Evolutionary conservation across 2,797 vertebrate genomes (phyloP).

Genomic region (Thalassophryne amazonica): DNA sequence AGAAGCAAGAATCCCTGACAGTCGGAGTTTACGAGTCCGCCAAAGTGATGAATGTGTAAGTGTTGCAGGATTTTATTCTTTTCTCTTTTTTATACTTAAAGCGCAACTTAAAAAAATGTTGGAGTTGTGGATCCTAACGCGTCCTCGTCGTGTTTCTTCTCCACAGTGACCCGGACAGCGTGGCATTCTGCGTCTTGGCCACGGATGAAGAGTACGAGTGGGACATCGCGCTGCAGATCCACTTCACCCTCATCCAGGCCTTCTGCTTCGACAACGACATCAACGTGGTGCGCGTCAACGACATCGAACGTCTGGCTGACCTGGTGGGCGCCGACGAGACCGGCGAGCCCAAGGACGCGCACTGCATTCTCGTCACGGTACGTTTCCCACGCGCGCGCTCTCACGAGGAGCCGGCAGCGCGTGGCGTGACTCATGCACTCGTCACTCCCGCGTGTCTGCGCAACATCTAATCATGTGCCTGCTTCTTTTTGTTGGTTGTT

Average conservation of each 20-base stretch:
- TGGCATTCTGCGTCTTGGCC: conserved; percentile 93
- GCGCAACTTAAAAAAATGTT: too few species aligned
- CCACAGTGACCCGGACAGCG: conserved; percentile 91
- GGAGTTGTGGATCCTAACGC: conserved; percentile 21
- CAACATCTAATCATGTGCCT: neutral
- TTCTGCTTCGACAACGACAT: conserved; percentile 99
- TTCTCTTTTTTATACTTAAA: too few species aligned
- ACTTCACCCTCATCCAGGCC: conserved; percentile 97
- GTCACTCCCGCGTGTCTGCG: conserved; percentile 22
- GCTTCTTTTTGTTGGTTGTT: neutral
- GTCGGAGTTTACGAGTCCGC: conserved; percentile 97
- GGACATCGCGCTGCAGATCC: conserved; percentile 96
- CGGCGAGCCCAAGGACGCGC: conserved; percentile 88
- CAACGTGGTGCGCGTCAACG: conserved; percentile 91
- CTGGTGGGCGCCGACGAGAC: conserved; percentile 85
- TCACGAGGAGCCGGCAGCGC: conserved; percentile 20
- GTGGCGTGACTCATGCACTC: conserved; percentile 43
- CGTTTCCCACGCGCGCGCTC: conserved; percentile 52
- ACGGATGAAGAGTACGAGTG: conserved; percentile 92
- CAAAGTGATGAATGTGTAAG: conserved; percentile 98
- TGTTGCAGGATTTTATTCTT: too few species aligned
- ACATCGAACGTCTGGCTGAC: conserved; percentile 84
- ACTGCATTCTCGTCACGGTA: conserved; percentile 97
- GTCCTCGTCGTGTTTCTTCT: neutral
- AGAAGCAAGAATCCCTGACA: conserved; percentile 92